phyloP scores from a whole-genome alignment of 2,888 invertebrate genomes.

The Rotaria sp. region DNA sequence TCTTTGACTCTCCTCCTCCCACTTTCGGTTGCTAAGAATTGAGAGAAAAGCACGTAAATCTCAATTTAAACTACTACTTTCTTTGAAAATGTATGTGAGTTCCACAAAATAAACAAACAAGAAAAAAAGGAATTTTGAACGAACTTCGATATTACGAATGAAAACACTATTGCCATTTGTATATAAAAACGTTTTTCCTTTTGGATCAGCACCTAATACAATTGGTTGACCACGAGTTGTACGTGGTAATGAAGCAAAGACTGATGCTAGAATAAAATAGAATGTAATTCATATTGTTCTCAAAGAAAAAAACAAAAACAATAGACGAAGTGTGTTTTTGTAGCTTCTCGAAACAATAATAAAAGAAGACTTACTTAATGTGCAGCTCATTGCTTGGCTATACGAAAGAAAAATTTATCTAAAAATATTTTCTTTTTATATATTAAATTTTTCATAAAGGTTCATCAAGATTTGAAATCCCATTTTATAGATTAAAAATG shows the following conservation, averaged over 20 bases:
- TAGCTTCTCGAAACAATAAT: no score
- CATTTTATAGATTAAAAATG: neutral
- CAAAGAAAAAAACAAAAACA: neutral
- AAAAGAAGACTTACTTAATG: neutral
- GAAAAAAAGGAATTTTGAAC: neutral
- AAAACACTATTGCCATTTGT: constrained; percentile 95
- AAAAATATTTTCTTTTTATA: neutral
- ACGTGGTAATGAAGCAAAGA: constrained; percentile 81
- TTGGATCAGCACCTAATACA: constrained; percentile 87
- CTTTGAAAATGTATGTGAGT: no score
- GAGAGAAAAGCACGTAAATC: no score
- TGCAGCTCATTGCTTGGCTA: neutral
- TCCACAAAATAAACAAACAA: no score
- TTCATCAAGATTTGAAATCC: neutral
- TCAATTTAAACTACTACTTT: no score
- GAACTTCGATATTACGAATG: constrained; percentile 83
- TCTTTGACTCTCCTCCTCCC: no score
- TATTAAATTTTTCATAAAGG: neutral
- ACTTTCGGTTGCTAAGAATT: no score
- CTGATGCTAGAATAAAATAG: constrained; percentile 49
- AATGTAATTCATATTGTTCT: neutral
- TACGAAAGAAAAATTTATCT: neutral
- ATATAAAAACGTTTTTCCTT: constrained; percentile 90
- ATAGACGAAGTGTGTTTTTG: neutral
- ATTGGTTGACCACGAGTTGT: constrained; percentile 88